Evolutionary conservation across 1,140 invertebrate species (phyloP).

Genomic region (Drosophila setifemur): DNA sequence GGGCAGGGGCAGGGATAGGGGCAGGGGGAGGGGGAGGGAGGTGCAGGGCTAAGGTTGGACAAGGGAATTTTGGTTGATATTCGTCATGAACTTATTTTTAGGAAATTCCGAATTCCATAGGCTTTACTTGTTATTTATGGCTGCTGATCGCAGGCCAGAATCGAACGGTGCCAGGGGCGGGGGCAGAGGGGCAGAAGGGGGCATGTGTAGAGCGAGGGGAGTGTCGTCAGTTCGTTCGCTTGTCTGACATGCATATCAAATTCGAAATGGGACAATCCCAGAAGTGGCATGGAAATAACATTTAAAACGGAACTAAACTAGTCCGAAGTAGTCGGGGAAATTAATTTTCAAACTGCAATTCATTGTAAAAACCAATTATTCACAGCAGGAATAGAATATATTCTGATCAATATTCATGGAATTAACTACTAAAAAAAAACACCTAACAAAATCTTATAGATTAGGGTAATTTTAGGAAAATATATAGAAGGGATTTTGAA

Average conservation of each 20-base stretch:
- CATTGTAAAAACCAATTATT: not conserved
- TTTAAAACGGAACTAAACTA: constrained; percentile 18
- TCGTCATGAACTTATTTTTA: constrained; percentile 75
- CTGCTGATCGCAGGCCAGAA: constrained; percentile 54
- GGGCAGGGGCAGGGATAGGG: not conserved
- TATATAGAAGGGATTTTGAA: not conserved
- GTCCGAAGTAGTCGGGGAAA: not conserved
- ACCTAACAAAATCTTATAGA: no score
- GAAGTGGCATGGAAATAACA: constrained; percentile 3
- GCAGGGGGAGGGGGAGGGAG: not conserved
- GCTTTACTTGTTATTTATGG: constrained; percentile 64
- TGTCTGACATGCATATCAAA: constrained; percentile 61
- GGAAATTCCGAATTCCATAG: constrained; percentile 77
- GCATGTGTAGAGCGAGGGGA: no score
- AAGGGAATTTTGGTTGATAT: constrained; percentile 54
- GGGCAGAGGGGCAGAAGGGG: constrained; percentile 31
- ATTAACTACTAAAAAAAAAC: not conserved
- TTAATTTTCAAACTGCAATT: not conserved
- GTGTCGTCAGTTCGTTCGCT: no score
- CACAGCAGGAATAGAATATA: not conserved
- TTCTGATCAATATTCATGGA: not conserved
- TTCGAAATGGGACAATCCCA: constrained; percentile 29
- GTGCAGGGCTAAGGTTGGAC: constrained; percentile 46
- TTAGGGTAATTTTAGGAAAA: not conserved
- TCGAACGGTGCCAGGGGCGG: no score